Base-by-base conservation (phyloP, 1,140 invertebrate species). In the Dinoponera quadriceps region DNA sequence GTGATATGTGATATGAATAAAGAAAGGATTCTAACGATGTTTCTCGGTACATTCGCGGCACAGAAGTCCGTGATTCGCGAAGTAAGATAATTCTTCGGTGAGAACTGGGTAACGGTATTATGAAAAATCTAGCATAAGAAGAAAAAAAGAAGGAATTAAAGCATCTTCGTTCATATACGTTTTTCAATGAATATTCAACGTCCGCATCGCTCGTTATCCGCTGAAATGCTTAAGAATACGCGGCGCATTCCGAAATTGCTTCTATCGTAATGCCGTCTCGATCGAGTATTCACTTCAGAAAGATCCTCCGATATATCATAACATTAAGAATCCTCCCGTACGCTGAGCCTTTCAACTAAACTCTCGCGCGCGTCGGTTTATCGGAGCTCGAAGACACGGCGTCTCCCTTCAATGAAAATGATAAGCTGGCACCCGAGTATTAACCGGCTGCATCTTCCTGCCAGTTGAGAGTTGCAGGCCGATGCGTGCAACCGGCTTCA, bases 381-480 rank as follows among this genome's bases (percentile, higher is more conserved):
- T 84, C 29, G 22, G 9, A n/a, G 25, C 25, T 22, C 22, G 44
- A 29, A 33, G 49, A 49, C 63, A 25, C 63, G 27, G 18, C 1
- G 57, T 74, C 44, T 20, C 62, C 18, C 14, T 74, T 57, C 54
- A 51, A 85, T 62, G 68, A 71, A 82, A 85, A 75, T 65, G 71
- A 85, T 75, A 68, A 66, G 63, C 27, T 54, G 44, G 54, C n/a
- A 82, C n/a, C 25, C 33, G 51, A 20, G 25, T 66, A 72, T 74
- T 85, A 81, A 75, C 77, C 49, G 71, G n/a, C 48, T 48, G 71
- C 44, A 83, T 85, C 65, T 66, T 77, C 65, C 33, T 80, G 22
- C 57, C 38, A 55, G 49, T 55, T 44, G 69, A 83, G 69, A 73
- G 68, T 75, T 84, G 63, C 63, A 75, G 51, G 63, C 62, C 75